A percentile compares a stretch with the other conserved stretches of the same genome.
phyloP scores from a whole-genome alignment of 2,113 vertebrate genomes.

The Cricetomys ansorgei region DNA sequence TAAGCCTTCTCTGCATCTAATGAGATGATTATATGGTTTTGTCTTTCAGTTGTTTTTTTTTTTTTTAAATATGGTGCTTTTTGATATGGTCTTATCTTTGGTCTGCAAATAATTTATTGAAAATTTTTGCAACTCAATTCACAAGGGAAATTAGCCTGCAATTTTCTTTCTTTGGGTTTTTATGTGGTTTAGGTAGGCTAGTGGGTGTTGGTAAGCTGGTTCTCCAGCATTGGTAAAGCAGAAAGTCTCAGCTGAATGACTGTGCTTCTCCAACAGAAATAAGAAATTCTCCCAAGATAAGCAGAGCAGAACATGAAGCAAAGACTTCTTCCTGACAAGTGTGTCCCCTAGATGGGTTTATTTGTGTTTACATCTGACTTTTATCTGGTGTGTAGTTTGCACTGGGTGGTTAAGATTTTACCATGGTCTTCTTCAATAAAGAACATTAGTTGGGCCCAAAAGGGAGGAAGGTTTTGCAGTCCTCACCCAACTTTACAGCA shows the following conservation, averaged over 20 bases:
- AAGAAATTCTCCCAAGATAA: not conserved
- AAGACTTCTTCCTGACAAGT: not conserved
- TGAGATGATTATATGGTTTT: not conserved
- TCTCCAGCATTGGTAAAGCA: constrained; percentile 8
- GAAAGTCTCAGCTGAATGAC: not conserved
- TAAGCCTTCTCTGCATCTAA: too few species aligned
- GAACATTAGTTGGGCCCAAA: not conserved
- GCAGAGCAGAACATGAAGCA: not conserved
- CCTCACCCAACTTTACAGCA: not conserved
- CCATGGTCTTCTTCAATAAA: not conserved
- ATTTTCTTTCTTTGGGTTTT: not conserved
- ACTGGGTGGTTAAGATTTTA: constrained; percentile 1
- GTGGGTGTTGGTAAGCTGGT: not conserved
- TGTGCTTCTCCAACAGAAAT: not conserved
- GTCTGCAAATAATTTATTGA: not conserved
- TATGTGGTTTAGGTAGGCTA: not conserved
- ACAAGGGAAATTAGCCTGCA: not conserved
- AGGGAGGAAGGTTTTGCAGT: not conserved
- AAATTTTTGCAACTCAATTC: not conserved
- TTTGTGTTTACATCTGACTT: not conserved
- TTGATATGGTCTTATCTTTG: not conserved
- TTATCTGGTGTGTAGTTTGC: not conserved
- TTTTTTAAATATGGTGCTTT: not conserved
- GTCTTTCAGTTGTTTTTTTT: not conserved
- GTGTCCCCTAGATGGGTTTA: not conserved